These are phyloP conservation scores for Nemurella pictetii DNA, from an alignment of 2,888 invertebrate genomes.

Conservation along the genomic window DNA sequence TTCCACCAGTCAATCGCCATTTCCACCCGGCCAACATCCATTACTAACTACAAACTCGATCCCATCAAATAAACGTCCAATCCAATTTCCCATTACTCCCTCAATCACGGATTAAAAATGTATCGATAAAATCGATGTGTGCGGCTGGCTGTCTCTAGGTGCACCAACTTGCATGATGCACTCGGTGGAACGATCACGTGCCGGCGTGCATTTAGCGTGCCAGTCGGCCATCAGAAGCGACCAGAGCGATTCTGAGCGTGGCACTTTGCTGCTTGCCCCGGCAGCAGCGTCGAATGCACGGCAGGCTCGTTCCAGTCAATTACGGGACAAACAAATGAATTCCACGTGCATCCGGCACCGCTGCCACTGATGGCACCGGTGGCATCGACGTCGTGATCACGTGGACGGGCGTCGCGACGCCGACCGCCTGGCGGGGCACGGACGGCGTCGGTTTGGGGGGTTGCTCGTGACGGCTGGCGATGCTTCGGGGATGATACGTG, in stretches of 20 bases:
- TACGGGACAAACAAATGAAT: conserved; percentile 9
- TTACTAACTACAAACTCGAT: not conserved
- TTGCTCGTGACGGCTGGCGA: not conserved
- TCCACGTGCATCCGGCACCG: not conserved
- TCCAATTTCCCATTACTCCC: not conserved
- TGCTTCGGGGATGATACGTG: not conserved
- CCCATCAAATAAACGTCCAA: not conserved
- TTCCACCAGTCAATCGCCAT: too few relatives aligned
- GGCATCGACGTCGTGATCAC: not conserved
- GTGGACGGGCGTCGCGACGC: not conserved
- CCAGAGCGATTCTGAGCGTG: not conserved
- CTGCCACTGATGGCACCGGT: not conserved
- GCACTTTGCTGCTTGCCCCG: not conserved
- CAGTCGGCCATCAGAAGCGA: not conserved
- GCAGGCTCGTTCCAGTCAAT: conserved; percentile 9
- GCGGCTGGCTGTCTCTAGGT: not conserved
- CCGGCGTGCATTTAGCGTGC: not conserved
- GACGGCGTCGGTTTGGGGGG: not conserved
- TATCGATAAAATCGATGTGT: not conserved
- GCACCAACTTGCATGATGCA: not conserved
- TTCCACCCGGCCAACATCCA: not conserved
- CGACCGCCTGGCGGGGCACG: not conserved
- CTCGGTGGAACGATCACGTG: not conserved
- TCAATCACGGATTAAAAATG: not conserved
- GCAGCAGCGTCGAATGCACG: not conserved